Conservation (phyloP, 2,888 invertebrate species). For the Limnephilus lunatus region DNA sequence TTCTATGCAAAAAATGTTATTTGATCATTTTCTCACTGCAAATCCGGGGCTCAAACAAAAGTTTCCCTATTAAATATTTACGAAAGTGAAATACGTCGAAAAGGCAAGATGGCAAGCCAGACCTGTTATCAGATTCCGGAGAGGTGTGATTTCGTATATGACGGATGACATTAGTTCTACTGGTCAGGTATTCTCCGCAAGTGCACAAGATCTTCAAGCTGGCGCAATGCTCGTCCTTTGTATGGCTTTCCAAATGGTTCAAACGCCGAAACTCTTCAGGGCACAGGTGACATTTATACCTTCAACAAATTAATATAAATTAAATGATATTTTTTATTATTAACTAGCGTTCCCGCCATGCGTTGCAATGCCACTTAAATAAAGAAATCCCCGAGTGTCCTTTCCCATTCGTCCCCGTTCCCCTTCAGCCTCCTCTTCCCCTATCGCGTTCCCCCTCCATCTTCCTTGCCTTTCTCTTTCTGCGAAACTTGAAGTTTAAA, state of each 20-base stretch:
- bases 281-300: constrained; percentile 55
- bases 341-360: too few relatives aligned
- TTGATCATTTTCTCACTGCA: too few relatives aligned
- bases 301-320: constrained; percentile 20
- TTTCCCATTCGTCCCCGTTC: too few relatives aligned
- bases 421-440: too few relatives aligned
- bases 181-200: constrained; percentile 49
- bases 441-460: too few relatives aligned
- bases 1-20: too few relatives aligned
- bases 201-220: constrained; percentile 51
- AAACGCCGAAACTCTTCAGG: constrained; percentile 34
- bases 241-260: constrained; percentile 44
- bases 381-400: too few relatives aligned
- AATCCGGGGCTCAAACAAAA: too few relatives aligned
- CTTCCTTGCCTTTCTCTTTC: too few relatives aligned
- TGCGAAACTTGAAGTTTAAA: too few relatives aligned
- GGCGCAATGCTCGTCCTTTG: constrained; percentile 20
- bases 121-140: constrained; percentile 11
- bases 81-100: neutral
- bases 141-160: constrained; percentile 37
- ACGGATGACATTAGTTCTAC: neutral
- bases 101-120: neutral
- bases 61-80: too few relatives aligned
- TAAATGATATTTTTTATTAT: neutral
- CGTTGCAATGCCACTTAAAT: too few relatives aligned